Evolutionary conservation across 2,113 vertebrate species (phyloP), one percentile per base, ranked within the genome.

Genomic region (Gyps fulvus): DNA sequence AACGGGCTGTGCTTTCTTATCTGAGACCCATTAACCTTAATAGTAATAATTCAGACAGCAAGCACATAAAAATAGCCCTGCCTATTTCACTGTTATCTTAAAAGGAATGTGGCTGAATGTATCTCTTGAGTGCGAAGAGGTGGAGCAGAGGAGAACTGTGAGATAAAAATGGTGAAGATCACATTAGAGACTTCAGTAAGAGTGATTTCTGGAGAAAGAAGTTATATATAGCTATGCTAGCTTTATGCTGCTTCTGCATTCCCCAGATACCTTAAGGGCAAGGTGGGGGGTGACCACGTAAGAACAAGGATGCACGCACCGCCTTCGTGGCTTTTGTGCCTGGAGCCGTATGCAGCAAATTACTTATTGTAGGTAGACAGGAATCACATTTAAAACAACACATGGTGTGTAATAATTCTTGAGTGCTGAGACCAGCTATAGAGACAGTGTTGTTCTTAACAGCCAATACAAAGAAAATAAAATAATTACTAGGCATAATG

Each of bases 401-500:
- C 72, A 18, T 16, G 50, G 32, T 50, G 20, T 27, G 42, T 27
- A 47, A 67, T 34, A 42, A 61, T 22, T 82, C 59, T 8, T 19
- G 26, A 59, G 62, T 36, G 62, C 76, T 55, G 62, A 65, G 42
- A 74, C 54, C 40, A 84, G 47, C 72, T 42, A n/a, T 19, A 32
- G 32, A 74, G 69, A 63, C 20, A 67, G 38, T 45, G 11, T 7
- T 72, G 58, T 31, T 83, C 66, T 42, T 73, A 63, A 74, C 14
- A 66, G 71, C 50, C 9, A 6, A 69, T n/a, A 55, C 40, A 82
- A 90, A 63, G 13, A 83, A 87, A 86, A 95, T 67, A 43, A 73
- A 87, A 87, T 77, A 83, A 83, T 94, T 94, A 54, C 32, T 26
- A 40, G n/a, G 23, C 23, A 31, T 66, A 89, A 84, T 78, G 67